Conservation (phyloP, 2,888 invertebrate genomes). For the Fabriciana adippe region DNA sequence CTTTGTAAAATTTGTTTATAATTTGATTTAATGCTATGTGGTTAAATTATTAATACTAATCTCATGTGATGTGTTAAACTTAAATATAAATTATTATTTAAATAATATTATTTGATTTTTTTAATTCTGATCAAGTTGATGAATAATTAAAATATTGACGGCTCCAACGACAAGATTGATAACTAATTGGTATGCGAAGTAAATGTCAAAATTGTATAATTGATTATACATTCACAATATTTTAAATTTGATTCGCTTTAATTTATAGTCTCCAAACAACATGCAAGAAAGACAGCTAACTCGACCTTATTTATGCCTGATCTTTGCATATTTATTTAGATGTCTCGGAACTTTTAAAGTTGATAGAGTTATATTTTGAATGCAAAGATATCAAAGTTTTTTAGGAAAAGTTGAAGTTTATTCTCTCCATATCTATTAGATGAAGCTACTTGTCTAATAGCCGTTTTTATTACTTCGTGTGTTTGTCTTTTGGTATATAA, state of each 20-base stretch:
- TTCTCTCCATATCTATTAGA: too few species aligned
- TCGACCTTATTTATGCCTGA: too few species aligned
- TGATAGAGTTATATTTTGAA: too few species aligned
- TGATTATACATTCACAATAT: constrained; percentile 2
- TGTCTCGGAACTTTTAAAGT: too few species aligned
- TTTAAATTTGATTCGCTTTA: background rate
- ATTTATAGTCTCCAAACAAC: background rate
- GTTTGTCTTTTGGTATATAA: too few species aligned
- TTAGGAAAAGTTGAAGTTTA: too few species aligned
- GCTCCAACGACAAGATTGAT: constrained; percentile 6
- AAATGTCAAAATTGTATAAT: constrained; percentile 3
- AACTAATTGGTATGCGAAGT: background rate
- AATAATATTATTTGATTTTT: constrained; percentile 4
- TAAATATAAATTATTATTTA: constrained; percentile 10
- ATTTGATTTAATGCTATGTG: constrained; percentile 2
- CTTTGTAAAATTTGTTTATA: constrained; percentile 2
- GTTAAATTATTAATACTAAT: constrained; percentile 7
- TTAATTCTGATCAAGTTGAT: background rate
- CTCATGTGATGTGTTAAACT: constrained; percentile 10
- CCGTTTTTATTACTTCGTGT: too few species aligned
- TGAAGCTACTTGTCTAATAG: too few species aligned
- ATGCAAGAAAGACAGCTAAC: too few species aligned
- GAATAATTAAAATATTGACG: constrained; percentile 1
- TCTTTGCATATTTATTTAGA: too few species aligned
- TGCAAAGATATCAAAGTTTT: too few species aligned